Evolutionary conservation across 2,888 invertebrate species (phyloP).

Genomic region (Hemicrepidius hirtus): DNA sequence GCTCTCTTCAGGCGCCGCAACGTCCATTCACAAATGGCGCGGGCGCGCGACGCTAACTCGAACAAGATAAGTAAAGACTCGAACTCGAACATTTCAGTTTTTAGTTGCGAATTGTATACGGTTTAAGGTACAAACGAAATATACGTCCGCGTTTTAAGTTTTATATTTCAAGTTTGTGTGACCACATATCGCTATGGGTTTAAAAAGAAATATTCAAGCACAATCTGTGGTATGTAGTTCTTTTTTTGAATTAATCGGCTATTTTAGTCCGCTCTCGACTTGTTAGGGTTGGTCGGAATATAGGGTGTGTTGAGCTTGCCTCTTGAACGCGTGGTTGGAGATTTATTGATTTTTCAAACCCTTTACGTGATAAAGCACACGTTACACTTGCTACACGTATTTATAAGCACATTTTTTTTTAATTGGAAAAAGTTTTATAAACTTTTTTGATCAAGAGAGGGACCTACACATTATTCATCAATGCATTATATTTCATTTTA

Average conservation of each 20-base stretch:
- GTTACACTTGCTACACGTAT: too few species aligned
- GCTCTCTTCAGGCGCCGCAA: constrained; percentile 28
- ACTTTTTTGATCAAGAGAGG: too few species aligned
- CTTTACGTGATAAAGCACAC: not conserved
- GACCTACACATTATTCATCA: too few species aligned
- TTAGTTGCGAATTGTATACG: constrained; percentile 40
- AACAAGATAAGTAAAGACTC: constrained; percentile 33
- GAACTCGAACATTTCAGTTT: constrained; percentile 37
- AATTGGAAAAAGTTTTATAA: too few species aligned
- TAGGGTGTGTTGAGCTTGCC: constrained; percentile 53
- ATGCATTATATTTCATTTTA: too few species aligned
- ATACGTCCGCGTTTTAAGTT: constrained; percentile 1
- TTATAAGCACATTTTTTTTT: too few species aligned
- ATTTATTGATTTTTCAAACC: constrained; percentile 1
- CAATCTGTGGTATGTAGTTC: constrained; percentile 44
- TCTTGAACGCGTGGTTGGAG: not conserved
- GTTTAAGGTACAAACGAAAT: not conserved
- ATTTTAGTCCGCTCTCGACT: not conserved
- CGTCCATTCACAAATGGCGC: constrained; percentile 40
- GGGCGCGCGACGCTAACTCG: constrained; percentile 38
- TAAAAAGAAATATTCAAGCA: constrained; percentile 45
- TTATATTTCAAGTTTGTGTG: constrained; percentile 5
- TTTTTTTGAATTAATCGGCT: not conserved
- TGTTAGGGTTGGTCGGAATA: constrained; percentile 52
- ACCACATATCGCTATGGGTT: constrained; percentile 34